Base-by-base conservation (phyloP, 2,797 vertebrate genomes). In the Siniperca undulata region DNA sequence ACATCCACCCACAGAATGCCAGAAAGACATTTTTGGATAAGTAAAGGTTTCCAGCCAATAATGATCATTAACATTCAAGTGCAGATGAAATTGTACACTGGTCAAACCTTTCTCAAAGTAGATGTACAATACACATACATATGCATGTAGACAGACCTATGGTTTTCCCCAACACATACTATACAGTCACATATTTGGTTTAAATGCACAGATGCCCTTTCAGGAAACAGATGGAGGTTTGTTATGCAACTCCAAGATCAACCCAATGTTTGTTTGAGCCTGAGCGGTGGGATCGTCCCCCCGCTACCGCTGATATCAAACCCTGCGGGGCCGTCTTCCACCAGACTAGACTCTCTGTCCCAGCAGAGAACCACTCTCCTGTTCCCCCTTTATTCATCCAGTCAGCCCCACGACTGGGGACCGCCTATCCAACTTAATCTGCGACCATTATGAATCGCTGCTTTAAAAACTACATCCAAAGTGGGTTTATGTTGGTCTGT, bases 261-360 rank as follows among this genome's bases (percentile, higher is more conserved):
- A 38, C 27, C 61, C 69, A 16, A 75, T 86, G 83, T 91, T 89
- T 92, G 81, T 86, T 84, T 78, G 73, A 64, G 75, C 78, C 82
- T 38, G 72, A 90, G 90, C 24, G 16, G 73, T 81, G 72, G 58
- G 59, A 71, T 61, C 17, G 38, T 87, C 81, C 56, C 48, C 64
- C 30, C 5, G 12, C 55, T 61, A 42, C 69, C 74, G 4, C 87
- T 86, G 87, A 85, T 92, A 92, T 89, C 66, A 78, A 72, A 80
- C 75, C 78, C 86, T 14, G 27, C 19, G n/a, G 74, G 85, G 80
- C 60, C 55, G 52, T 70, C 60, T 14, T 42, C 24, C 24, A 52
- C 70, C 70, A 89, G 83, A 92, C 86, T 81, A 82, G 84, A 53
- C 83, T 62, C 88, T 91, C 82, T 91, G 86, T 92, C 77, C 83